These are phyloP conservation scores for Polypterus senegalus DNA, from an alignment of 2,113 vertebrate genomes.

Conservation along the genomic window DNA sequence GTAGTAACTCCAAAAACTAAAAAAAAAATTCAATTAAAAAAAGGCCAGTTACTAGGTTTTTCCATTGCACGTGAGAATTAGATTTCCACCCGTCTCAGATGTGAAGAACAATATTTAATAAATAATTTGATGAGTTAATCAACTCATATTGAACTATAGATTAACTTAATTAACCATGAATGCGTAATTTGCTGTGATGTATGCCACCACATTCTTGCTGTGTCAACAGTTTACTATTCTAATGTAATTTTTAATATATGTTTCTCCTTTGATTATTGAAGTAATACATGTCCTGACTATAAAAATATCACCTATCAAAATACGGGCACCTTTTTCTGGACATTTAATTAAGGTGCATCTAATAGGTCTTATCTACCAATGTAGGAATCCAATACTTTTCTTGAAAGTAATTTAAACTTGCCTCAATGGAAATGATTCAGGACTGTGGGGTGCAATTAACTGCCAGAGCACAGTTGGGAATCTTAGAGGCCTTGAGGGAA, in stretches of 20 bases:
- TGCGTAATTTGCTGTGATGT: too few species aligned
- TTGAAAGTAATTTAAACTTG: slow-evolving; percentile 48
- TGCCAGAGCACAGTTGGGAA: slow-evolving; percentile 36
- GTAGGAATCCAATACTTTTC: slow-evolving; percentile 36
- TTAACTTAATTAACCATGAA: too few species aligned
- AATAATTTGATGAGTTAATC: too few species aligned
- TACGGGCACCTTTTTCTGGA: slow-evolving; percentile 28
- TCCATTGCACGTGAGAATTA: too few species aligned
- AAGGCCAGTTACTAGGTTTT: too few species aligned
- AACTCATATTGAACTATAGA: too few species aligned
- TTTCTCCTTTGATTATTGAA: slow-evolving; percentile 20
- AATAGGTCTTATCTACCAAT: slow-evolving; percentile 52
- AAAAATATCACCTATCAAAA: slow-evolving; percentile 28
- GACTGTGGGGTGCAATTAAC: slow-evolving; percentile 51
- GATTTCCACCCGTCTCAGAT: too few species aligned
- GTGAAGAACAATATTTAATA: too few species aligned
- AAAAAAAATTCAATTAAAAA: too few species aligned
- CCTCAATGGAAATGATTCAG: slow-evolving; percentile 49
- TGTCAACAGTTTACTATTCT: too few species aligned
- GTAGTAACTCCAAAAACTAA: too few species aligned
- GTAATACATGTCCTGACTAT: slow-evolving; percentile 1
- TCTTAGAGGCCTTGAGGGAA: slow-evolving; percentile 42
- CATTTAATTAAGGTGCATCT: slow-evolving; percentile 55
- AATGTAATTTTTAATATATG: background rate
- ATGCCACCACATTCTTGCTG: too few species aligned